A percentile compares a stretch with the other conserved stretches of the same genome.
phyloP scores from a whole-genome alignment of 2,888 invertebrate genomes.

The Stramonita haemastoma region DNA sequence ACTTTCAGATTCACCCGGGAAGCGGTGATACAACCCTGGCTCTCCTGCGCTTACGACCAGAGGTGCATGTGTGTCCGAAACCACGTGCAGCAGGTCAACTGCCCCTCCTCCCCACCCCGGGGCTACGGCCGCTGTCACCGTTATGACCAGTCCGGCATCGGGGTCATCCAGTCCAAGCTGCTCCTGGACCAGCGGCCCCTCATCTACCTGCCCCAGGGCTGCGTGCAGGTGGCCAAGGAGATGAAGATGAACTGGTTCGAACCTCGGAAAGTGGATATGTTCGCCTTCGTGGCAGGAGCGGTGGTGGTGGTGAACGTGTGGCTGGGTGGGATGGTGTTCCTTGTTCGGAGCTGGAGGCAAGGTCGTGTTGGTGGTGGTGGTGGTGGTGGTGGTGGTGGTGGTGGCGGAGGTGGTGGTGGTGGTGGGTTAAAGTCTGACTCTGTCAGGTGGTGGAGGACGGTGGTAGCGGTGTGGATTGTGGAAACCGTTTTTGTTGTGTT shows the following conservation, averaged over 20 bases:
- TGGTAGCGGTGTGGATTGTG: background rate
- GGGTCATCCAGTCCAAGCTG: slow-evolving; percentile 42
- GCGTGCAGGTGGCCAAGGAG: background rate
- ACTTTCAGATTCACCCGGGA: slow-evolving; percentile 13
- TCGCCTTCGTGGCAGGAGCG: background rate
- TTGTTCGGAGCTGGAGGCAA: background rate
- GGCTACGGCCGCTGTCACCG: slow-evolving; percentile 46
- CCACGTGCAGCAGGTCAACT: slow-evolving; percentile 11
- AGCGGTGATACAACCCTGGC: slow-evolving; percentile 46
- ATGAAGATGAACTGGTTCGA: slow-evolving; percentile 25
- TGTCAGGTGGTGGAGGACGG: background rate
- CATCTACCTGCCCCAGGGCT: background rate
- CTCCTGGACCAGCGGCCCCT: slow-evolving; percentile 33
- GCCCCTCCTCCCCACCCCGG: background rate
- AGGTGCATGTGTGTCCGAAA: slow-evolving; percentile 42
- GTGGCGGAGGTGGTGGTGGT: too few species aligned
- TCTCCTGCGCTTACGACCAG: slow-evolving; percentile 41
- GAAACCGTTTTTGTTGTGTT: background rate
- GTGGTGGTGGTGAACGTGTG: background rate
- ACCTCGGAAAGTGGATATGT: background rate
- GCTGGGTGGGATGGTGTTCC: background rate
- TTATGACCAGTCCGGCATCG: slow-evolving; percentile 46
- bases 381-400: too few species aligned
- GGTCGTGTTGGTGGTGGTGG: too few species aligned
- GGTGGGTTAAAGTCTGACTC: background rate